Base-by-base conservation (phyloP, 2,797 vertebrate genomes). In the Zenarchopterus dispar region DNA sequence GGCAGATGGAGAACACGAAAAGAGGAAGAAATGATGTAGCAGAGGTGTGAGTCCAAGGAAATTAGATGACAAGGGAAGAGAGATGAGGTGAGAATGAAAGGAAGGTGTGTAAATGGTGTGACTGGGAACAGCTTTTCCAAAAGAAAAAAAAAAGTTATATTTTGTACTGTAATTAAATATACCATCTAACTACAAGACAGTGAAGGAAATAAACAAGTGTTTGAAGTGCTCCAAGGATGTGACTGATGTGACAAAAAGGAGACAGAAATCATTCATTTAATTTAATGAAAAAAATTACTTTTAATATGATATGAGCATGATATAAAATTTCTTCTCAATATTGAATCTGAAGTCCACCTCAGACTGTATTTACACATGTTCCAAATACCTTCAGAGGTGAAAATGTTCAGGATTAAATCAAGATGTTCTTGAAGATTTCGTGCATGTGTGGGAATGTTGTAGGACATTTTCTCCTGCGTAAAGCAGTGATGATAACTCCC, bases 1-100 rank as follows among this genome's bases (percentile, higher is more conserved):
- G 81, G 78, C 88, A 90, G 88, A 91, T 88, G 90, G 88, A 87
- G 73, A 69, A 49, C 73, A 70, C 63, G 77, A 59, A 72, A 60
- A 62, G 54, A 81, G 62, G 50, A 77, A 74, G 76, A 71, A 73
- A 71, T 57, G 86, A 84, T 82, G 68, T 78, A 75, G 81, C 84
- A 76, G 84, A 65, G 67, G 75, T 41, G 76, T 23, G 78, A 77
- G 81, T 70, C 75, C 52, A 70, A 77, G 62, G 67, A 80, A 77
- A 83, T 73, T 28, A 75, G 67, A 87, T 36, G 50, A 72, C 62
- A 82, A 60, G 55, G 62, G 28, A 36, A 75, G 36, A 41, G 73
- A 51, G 17, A 44, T 53, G 52, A 75, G 50, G 70, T 78, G 74
- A 73, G 71, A 82, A 86, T 77, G 76, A 60, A 77, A 80, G 31